Evolutionary conservation across 2,888 invertebrate genomes (phyloP), one percentile per base, ranked within the genome.

Genomic region (Koerneria pararmatus): DNA sequence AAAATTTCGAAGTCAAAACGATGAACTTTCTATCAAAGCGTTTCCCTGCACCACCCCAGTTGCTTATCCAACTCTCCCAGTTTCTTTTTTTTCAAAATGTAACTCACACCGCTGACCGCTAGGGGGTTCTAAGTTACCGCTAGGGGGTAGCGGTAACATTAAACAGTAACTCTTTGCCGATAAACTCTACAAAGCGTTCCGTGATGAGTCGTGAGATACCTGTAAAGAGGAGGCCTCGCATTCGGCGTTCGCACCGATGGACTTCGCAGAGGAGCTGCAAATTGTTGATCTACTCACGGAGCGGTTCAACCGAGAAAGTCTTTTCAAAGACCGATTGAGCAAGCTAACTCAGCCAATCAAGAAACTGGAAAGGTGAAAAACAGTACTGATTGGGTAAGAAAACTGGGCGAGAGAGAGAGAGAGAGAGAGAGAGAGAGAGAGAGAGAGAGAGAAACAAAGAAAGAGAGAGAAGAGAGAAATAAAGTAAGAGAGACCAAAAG

Each of bases 361-460:
- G 53, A 51, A 35, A 31, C 37, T 63, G 53, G 51, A 15, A 11
- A 8, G 24, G 11, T 6, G 22, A 8, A 24, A 27, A 6, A 27
- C 22, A 24, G 53, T 15, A 6, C 22, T 46, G 11, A 46, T 46
- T 46, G 46, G 19, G 11, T 46, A 19, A 46, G 11, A 58, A 46
- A 24, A 24, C 15, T 41, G 22, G 34, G 46, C 41, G 22, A 60
- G 22, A 27, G 35, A 59, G 59, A 61, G 65, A 59, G 64, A 54
- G 54, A 64, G 48, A 60, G 46, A 46, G 66, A 66, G 64, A 59
- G 31, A 63, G 24, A 60, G 41, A 54, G 69, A 22, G 57, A 67
- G 35, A 57, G 24, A 37, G 37, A 24, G 34, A 5, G 57, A 57
- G 11, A 34, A 57, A 11, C 8, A 8, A 41, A 41, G 15, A 11